Conservation (phyloP, 2,888 invertebrate species). For the Athrips mouffetella region DNA sequence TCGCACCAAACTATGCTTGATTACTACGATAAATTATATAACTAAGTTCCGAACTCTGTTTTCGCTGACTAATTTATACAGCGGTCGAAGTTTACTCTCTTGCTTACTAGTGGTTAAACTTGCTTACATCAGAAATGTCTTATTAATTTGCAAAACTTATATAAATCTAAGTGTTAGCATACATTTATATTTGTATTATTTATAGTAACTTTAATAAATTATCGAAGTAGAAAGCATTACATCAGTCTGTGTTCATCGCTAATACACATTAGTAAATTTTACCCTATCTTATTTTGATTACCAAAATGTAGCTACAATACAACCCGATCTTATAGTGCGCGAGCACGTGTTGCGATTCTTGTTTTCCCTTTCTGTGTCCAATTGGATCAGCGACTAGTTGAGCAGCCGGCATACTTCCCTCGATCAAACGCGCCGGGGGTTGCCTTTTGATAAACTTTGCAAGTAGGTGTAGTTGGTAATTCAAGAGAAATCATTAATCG, state of each 20-base stretch:
- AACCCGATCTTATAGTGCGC: neutral
- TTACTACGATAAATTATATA: slow-evolving; percentile 18
- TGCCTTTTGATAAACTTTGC: neutral
- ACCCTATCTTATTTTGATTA: neutral
- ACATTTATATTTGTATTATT: too few relatives aligned
- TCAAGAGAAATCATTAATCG: neutral
- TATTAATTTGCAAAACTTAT: slow-evolving; percentile 1
- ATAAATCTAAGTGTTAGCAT: neutral
- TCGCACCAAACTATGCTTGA: slow-evolving; percentile 17
- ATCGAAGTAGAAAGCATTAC: too few relatives aligned
- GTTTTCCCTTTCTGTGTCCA: slow-evolving; percentile 15
- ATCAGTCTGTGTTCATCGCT: neutral
- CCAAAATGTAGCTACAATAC: too few relatives aligned
- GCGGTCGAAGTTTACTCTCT: slow-evolving; percentile 9
- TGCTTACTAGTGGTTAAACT: slow-evolving; percentile 6
- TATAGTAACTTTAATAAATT: too few relatives aligned
- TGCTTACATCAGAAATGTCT: neutral
- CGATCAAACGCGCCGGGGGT: slow-evolving; percentile 14
- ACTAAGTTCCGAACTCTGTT: slow-evolving; percentile 14
- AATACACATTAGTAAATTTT: neutral
- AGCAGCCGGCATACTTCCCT: slow-evolving; percentile 14
- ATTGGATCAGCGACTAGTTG: slow-evolving; percentile 16
- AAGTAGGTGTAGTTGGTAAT: neutral
- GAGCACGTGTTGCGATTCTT: slow-evolving; percentile 12
- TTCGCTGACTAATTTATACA: slow-evolving; percentile 11